Percentiles rank a stretch among this genome's conserved stretches.
phyloP scores from a whole-genome alignment of 1,140 invertebrate genomes.

The Drosophila pruinosa region DNA sequence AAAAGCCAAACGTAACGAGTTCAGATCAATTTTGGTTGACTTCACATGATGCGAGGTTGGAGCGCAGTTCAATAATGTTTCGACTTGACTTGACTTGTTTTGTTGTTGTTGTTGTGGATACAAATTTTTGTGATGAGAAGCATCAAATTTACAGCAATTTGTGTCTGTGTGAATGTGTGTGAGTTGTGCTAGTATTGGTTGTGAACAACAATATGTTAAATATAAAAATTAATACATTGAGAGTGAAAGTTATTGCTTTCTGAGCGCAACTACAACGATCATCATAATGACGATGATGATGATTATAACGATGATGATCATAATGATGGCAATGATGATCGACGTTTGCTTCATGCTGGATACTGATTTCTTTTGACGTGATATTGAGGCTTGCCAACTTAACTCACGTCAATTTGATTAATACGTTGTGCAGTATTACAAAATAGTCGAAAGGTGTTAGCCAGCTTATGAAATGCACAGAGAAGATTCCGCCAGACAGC shows the following conservation, averaged over 20 bases:
- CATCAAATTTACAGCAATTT: conserved; percentile 57
- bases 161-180: not conserved
- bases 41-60: conserved; percentile 58
- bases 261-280: conserved; percentile 56
- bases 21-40: conserved; percentile 80
- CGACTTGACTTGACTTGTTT: conserved; percentile 57
- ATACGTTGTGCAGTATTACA: conserved; percentile 65
- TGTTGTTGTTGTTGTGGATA: conserved; percentile 56
- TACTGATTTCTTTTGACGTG: conserved; percentile 62
- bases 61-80: conserved; percentile 63
- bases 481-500: conserved; percentile 1
- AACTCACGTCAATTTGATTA: conserved; percentile 75
- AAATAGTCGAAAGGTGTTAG: conserved; percentile 62
- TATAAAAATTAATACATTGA: conserved; percentile 82
- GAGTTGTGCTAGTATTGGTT: conserved; percentile 46
- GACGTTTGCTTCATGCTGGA: conserved; percentile 25
- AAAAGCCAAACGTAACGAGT: conserved; percentile 76
- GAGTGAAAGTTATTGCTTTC: conserved; percentile 82
- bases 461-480: conserved; percentile 53
- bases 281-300: conserved; percentile 39
- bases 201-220: conserved; percentile 80
- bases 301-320: conserved; percentile 41
- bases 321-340: conserved; percentile 8
- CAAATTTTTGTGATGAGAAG: conserved; percentile 31
- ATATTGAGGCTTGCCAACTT: conserved; percentile 31